Conservation (phyloP, 2,113 vertebrate species). For the Redunca redunca region DNA sequence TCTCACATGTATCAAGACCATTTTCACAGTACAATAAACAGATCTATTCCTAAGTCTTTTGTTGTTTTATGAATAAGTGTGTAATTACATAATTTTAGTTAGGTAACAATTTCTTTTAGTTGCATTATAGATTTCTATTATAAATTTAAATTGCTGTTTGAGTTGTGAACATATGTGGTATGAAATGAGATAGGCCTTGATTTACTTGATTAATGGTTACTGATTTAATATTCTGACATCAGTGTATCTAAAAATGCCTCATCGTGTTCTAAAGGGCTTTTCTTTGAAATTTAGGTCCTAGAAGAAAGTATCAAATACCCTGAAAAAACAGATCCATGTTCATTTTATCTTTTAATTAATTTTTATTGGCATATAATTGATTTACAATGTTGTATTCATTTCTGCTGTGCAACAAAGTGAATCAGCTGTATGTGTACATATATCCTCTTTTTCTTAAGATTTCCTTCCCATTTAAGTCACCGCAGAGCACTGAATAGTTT, state of each 20-base stretch:
- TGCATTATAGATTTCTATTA: not conserved
- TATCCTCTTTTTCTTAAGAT: not conserved
- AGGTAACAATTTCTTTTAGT: conserved; percentile 45
- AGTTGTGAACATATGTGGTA: not conserved
- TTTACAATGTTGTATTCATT: not conserved
- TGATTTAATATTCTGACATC: not conserved
- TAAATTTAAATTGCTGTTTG: conserved; percentile 29
- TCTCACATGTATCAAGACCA: conserved; percentile 66
- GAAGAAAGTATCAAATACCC: conserved; percentile 21
- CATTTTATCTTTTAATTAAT: not conserved
- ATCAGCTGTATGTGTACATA: not conserved
- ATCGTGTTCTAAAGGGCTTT: not conserved
- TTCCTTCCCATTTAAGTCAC: not conserved
- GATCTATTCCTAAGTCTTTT: conserved; percentile 72
- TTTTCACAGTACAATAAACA: conserved; percentile 81
- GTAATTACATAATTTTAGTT: conserved; percentile 60
- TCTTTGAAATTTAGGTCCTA: not conserved
- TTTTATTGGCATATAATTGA: not conserved
- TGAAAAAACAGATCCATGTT: conserved; percentile 20
- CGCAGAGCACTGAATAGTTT: not conserved
- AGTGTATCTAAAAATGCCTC: not conserved
- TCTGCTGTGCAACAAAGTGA: not conserved
- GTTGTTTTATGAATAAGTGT: conserved; percentile 75
- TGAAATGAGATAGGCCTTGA: not conserved
- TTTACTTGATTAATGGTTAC: not conserved